phyloP scores from a whole-genome alignment of 2,797 vertebrate species.

The Chrosomus eos region DNA sequence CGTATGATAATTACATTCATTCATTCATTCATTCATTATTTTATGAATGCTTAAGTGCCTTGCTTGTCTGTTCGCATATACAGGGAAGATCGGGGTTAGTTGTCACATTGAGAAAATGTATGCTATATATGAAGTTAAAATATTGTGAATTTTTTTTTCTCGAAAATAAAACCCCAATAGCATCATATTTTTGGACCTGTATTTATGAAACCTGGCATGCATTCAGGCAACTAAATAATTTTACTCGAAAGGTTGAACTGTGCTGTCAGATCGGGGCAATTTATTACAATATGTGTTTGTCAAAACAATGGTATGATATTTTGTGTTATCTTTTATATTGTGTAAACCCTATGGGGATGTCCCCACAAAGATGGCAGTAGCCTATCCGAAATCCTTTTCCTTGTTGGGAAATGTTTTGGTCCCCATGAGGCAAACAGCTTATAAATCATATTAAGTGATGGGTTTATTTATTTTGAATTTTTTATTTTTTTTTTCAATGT shows the following conservation, averaged over 20 bases:
- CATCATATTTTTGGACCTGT: not conserved
- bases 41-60: constrained; percentile 8
- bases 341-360: not conserved
- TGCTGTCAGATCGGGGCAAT: not conserved
- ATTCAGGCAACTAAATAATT: not conserved
- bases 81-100: not conserved
- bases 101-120: not conserved
- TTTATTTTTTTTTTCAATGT: not conserved
- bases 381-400: rapidly evolving
- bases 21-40: constrained; percentile 53
- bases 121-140: not conserved
- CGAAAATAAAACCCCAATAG: not conserved
- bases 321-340: not conserved
- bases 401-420: not conserved
- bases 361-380: not conserved
- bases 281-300: not conserved
- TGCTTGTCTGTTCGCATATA: not conserved
- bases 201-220: not conserved
- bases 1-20: constrained; percentile 46
- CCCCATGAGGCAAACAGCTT: not conserved
- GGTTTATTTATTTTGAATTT: too few relatives aligned
- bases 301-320: not conserved
- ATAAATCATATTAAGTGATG: not conserved
- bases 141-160: not conserved
- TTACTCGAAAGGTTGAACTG: not conserved